Percentiles rank a stretch among this genome's conserved stretches.
Conservation (phyloP, 92 coral and sea anemone species). For the Zoanthus sociatus region DNA sequence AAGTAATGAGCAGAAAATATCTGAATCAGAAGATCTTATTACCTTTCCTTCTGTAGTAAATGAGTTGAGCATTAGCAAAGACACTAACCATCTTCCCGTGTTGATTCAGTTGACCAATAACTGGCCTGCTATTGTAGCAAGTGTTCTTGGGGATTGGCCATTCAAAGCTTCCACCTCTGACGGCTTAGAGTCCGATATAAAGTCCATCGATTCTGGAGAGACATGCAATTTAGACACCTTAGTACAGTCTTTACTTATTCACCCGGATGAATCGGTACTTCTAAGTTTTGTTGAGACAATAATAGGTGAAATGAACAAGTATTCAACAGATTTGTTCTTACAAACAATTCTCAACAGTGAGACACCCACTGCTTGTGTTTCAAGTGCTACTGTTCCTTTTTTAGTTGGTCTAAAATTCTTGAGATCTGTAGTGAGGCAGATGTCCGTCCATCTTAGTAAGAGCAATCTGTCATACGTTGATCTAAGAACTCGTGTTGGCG, state of each 20-base stretch:
- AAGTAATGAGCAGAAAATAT: constrained; percentile 14
- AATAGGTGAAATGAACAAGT: constrained; percentile 80
- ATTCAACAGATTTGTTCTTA: constrained; percentile 63
- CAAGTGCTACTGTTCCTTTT: constrained; percentile 67
- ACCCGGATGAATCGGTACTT: constrained; percentile 77
- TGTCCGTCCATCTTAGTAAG: constrained; percentile 86
- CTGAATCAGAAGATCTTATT: constrained; percentile 28
- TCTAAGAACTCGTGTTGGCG: constrained; percentile 77
- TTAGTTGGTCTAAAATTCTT: constrained; percentile 81
- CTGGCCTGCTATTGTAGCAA: constrained; percentile 89
- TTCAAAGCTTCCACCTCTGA: constrained; percentile 24
- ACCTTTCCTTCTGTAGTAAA: constrained; percentile 27
- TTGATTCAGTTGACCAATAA: constrained; percentile 80
- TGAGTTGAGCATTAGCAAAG: constrained; percentile 16
- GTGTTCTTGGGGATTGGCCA: constrained; percentile 77
- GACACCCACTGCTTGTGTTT: constrained; percentile 30
- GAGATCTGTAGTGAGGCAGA: constrained; percentile 87
- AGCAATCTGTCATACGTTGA: constrained; percentile 87
- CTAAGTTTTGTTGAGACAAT: constrained; percentile 80
- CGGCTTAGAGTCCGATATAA: constrained; percentile 42
- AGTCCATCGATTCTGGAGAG: constrained; percentile 54
- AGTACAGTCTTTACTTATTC: constrained; percentile 76
- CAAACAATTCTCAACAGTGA: constrained; percentile 55
- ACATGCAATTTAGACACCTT: constrained; percentile 77
- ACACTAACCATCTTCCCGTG: constrained; percentile 61